phyloP scores from a whole-genome alignment of 1,140 invertebrate species.

The Hetaerina americana region DNA sequence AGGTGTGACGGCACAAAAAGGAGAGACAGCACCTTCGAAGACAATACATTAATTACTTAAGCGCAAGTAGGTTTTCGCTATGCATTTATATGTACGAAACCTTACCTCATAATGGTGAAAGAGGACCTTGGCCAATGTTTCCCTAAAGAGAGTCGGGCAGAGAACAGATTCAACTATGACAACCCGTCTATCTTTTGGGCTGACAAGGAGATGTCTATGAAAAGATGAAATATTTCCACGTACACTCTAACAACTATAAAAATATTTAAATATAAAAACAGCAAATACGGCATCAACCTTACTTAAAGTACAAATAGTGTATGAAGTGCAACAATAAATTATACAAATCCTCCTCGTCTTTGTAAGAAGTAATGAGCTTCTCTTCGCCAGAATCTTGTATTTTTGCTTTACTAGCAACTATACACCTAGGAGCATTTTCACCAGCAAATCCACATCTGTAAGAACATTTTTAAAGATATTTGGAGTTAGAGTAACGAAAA shows the following conservation, averaged over 20 bases:
- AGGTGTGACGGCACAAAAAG: constrained; percentile 67
- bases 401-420: constrained; percentile 65
- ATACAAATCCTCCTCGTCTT: constrained; percentile 60
- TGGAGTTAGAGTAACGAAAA: constrained; percentile 7
- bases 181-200: constrained; percentile 82
- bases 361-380: constrained; percentile 56
- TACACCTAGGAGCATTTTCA: constrained; percentile 73
- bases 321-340: constrained; percentile 79
- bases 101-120: constrained; percentile 85
- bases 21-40: constrained; percentile 43
- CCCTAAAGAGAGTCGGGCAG: constrained; percentile 62
- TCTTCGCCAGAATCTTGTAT: constrained; percentile 46
- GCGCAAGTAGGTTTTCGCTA: constrained; percentile 17
- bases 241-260: background rate
- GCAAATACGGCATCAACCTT: constrained; percentile 20
- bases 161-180: constrained; percentile 84
- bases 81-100: constrained; percentile 15
- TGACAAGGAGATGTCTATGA: constrained; percentile 69
- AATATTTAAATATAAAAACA: background rate
- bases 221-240: constrained; percentile 8
- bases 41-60: constrained; percentile 6
- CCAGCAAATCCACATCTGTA: constrained; percentile 81
- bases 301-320: constrained; percentile 80
- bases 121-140: constrained; percentile 79
- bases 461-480: constrained; percentile 18